Evolutionary conservation across 2,113 vertebrate genomes (phyloP), one percentile per base, ranked within the genome.

Genomic region (Stegastes partitus): DNA sequence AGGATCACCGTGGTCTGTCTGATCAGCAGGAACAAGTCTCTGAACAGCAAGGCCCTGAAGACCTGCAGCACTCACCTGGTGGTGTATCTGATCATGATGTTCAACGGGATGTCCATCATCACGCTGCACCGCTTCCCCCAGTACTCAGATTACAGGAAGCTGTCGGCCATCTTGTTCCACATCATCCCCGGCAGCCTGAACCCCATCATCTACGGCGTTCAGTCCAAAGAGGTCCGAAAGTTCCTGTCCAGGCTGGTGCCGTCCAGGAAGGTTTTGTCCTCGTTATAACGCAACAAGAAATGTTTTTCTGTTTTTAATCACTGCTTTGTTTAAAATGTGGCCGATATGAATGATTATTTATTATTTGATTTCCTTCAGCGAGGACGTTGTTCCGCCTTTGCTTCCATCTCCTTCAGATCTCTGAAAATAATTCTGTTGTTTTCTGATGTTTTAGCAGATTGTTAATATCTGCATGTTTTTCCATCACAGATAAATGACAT

Each of bases 11-110:
- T 68, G 0, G 76, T 90, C 2, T 94, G 93, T 65, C 26, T 93
- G 44, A 85, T 11, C 16, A 91, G 55, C 23, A 92, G 79, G 15
- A 92, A 34, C 76, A 87, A 90, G 69, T 42, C 84, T n/a, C n/a
- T 91, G 28, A 94, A 94, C 79, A 91, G 81, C 23, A 93, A 90
- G 45, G 91, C 93, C 1, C 10, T 94, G 16, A 89, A 89, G 71
- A 94, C 93, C 28, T 94, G 93, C 72, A 77, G 79, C 87, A 93
- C 90, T 28, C 93, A 94, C 5, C 81, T 93, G 3, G 5, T 45
- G 1, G 34, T 88, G 0, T 93, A 93, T 61, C 22, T 93, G 0
- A 66, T 93, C 0, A 82, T 91, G 82, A 2, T 89, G 0, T 19
- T 76, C 0, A 12, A 68, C 37, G 86, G 89, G 0, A 49, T 50